Conservation (phyloP, 2,113 vertebrate species). For the Datnioides undecimradiatus region DNA sequence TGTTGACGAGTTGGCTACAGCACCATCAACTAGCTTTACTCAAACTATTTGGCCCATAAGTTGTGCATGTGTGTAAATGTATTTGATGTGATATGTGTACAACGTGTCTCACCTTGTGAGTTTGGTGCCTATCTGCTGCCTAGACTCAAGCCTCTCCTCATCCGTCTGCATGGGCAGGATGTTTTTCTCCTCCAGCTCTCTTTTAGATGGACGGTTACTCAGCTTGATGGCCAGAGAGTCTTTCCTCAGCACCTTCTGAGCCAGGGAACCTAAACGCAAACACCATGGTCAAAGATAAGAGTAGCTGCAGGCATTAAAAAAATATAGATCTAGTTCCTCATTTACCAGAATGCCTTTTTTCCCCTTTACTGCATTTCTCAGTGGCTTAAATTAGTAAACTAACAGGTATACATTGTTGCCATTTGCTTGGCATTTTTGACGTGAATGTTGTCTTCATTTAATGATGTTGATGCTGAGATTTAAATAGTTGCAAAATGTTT, state of each 20-base stretch:
- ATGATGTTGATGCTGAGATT: not conserved
- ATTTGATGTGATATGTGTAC: not conserved
- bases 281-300: not conserved
- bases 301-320: not conserved
- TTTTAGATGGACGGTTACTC: conserved; percentile 96
- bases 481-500: not conserved
- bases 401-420: not conserved
- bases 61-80: conserved; percentile 13
- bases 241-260: conserved; percentile 96
- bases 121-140: conserved; percentile 98
- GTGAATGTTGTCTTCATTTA: not conserved
- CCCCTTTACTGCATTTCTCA: not conserved
- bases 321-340: not conserved
- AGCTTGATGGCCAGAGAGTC: conserved; percentile 98
- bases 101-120: conserved; percentile 90
- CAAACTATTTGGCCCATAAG: conserved; percentile 17
- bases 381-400: not conserved
- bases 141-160: conserved; percentile 93
- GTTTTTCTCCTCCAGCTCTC: conserved; percentile 98
- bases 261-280: conserved; percentile 88
- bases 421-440: too few species aligned
- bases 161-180: conserved; percentile 97
- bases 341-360: not conserved
- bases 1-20: not conserved
- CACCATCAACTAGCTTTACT: conserved; percentile 13